A percentile compares a stretch with the other conserved stretches of the same genome.
These are phyloP conservation scores for Caenorhabditis briggsae DNA, from an alignment of 1,140 invertebrate genomes.

Conservation along the genomic window DNA sequence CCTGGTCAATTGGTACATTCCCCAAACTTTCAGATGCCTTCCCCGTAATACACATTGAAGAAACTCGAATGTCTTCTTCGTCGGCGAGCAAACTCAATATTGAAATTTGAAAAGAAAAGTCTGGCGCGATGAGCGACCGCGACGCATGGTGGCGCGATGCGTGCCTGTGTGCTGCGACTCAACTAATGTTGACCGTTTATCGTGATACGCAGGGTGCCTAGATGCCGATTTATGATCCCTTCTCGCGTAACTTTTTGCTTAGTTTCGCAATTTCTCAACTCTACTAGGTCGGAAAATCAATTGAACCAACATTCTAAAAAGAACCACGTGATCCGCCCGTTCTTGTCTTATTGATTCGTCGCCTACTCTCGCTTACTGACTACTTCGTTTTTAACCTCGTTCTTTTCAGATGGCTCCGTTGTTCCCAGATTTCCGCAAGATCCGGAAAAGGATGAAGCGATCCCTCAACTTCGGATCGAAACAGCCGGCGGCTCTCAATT, in stretches of 20 bases:
- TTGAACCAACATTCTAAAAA: not conserved
- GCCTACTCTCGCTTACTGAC: not conserved
- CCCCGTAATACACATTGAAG: too few species aligned
- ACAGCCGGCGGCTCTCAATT: constrained; percentile 66
- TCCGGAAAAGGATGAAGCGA: constrained; percentile 69
- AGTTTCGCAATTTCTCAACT: not conserved
- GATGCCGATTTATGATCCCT: constrained; percentile 12
- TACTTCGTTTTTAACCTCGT: not conserved
- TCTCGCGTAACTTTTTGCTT: not conserved
- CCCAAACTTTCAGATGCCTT: too few species aligned
- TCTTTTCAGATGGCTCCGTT: constrained; percentile 69
- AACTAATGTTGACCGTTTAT: not conserved
- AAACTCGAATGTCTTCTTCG: too few species aligned
- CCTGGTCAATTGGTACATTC: too few species aligned
- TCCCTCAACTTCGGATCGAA: constrained; percentile 68
- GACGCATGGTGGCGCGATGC: not conserved
- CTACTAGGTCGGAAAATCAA: constrained; percentile 1
- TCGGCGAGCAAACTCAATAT: too few species aligned
- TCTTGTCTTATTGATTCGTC: constrained; percentile 22
- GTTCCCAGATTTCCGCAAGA: constrained; percentile 66
- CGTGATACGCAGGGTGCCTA: not conserved
- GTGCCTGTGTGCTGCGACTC: constrained; percentile 26
- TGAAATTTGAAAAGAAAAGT: not conserved
- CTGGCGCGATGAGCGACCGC: constrained; percentile 42
- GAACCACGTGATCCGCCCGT: not conserved